Evolutionary conservation across 2,888 invertebrate genomes (phyloP), one percentile per base, ranked within the genome.

Genomic region (Ceramica pisi): DNA sequence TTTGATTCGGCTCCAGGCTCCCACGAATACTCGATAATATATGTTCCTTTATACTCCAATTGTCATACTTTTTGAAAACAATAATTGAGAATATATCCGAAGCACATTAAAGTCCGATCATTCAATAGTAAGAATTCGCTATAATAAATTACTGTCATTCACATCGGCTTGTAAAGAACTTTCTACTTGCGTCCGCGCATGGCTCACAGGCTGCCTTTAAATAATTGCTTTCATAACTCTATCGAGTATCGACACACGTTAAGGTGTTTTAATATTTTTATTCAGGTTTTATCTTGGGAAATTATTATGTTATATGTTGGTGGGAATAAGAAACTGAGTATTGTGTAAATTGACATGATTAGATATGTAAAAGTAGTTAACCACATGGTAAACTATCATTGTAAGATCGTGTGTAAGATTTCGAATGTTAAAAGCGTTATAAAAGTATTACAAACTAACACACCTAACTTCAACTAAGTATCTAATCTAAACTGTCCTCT

Each of bases 81-180:
- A 57, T 68, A 67, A 70, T 59, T 55, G 51, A 81, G 64, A 67
- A 72, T 69, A 65, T 76, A 76, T 82, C 67, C 71, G 71, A 79
- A 67, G 50, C 57, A 76, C 57, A 71, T 82, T 76, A 73, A 76
- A 56, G 38, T 59, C 16, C 64, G 67, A 67, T 62, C 75, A 62
- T 66, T 79, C 63, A 75, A 83, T 76, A 75, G 75, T 71, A 78
- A 62, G 79, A 74, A 81, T 83, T 76, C 67, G 76, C 86, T 79
- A 85, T 86, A 88, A 89, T 90, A 90, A 89, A 89, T 90, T 78
- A 88, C 89, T 86, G 87, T 87, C 90, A 84, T 88, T 90, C 90
- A 85, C 86, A 85, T 85, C 76, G 87, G 87, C 86, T 81, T 85
- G 83, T 86, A 87, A 89, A 90, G 89, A 92, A 93, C 93, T 94